Evolutionary conservation across 2,797 vertebrate genomes (phyloP).

Genomic region (Semaprochilodus insignis): DNA sequence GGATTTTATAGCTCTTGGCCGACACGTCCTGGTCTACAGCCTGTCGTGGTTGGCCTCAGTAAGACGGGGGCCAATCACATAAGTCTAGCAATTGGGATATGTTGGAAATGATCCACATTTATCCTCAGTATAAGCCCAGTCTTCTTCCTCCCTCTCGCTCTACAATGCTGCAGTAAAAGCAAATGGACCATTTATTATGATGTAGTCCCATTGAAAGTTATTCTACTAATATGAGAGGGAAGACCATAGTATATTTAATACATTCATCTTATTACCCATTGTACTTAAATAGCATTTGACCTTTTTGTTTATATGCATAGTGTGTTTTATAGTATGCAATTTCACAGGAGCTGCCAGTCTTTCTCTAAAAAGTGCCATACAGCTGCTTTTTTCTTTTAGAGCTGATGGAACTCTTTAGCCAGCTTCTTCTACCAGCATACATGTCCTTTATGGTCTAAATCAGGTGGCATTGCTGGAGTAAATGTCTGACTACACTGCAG

Average conservation of each 20-base stretch:
- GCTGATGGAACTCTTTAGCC: not conserved
- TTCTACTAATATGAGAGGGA: not conserved
- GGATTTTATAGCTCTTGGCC: conserved; percentile 43
- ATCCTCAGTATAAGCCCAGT: conserved; percentile 7
- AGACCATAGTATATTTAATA: conserved; percentile 20
- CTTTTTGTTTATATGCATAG: conserved; percentile 6
- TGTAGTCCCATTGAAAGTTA: conserved; percentile 4
- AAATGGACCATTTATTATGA: conserved; percentile 23
- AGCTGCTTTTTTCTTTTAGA: not conserved
- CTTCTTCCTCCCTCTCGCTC: not conserved
- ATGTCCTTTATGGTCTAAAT: not conserved
- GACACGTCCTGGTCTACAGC: conserved; percentile 3
- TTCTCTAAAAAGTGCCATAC: not conserved
- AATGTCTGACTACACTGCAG: not conserved
- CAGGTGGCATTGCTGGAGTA: not conserved
- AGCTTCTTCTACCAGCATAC: conserved; percentile 6
- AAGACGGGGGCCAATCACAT: conserved; percentile 21
- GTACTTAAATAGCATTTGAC: conserved; percentile 15
- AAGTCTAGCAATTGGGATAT: conserved; percentile 10
- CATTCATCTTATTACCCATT: conserved; percentile 15
- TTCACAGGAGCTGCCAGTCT: not conserved
- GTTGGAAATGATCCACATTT: conserved; percentile 33
- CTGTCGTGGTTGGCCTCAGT: conserved; percentile 19
- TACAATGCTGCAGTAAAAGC: conserved; percentile 32
- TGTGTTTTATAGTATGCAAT: conserved; percentile 9